Conservation (phyloP, 2,113 vertebrate genomes). For the Ptyas mucosa region DNA sequence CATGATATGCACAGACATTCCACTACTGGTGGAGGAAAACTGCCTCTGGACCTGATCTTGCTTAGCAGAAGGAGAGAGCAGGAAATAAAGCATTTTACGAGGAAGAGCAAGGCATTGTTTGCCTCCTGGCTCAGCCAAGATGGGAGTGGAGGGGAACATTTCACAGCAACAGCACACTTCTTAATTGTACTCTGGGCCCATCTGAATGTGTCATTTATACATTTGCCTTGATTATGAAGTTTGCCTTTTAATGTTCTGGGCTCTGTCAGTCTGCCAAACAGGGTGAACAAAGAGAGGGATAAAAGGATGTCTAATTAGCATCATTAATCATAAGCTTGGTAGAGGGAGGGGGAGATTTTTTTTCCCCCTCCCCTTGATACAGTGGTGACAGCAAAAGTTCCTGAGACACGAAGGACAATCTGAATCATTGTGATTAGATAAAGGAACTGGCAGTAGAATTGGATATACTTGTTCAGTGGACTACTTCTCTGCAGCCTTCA, state of each 20-base stretch:
- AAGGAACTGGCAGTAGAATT: neutral
- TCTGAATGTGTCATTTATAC: neutral
- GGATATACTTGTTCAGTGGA: neutral
- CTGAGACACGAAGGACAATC: neutral
- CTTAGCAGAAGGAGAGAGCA: neutral
- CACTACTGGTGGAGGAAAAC: neutral
- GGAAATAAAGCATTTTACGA: neutral
- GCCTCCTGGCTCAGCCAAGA: neutral
- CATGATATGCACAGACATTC: neutral
- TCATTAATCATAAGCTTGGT: conserved; percentile 17
- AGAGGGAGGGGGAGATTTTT: neutral
- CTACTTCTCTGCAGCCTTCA: neutral
- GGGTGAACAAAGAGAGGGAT: neutral
- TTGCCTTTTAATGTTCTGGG: conserved; percentile 7
- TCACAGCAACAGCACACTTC: neutral
- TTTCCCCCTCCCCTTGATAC: neutral
- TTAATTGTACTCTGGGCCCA: neutral
- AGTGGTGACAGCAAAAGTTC: neutral
- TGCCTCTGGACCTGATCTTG: neutral
- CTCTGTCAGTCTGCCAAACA: conserved; percentile 3
- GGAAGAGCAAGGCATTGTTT: neutral
- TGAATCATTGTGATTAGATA: neutral
- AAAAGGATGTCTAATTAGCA: neutral
- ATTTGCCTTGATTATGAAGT: conserved; percentile 1
- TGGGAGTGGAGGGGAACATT: neutral